These are phyloP conservation scores for Timandra comae DNA, from an alignment of 2,888 invertebrate species.

Conservation along the genomic window DNA sequence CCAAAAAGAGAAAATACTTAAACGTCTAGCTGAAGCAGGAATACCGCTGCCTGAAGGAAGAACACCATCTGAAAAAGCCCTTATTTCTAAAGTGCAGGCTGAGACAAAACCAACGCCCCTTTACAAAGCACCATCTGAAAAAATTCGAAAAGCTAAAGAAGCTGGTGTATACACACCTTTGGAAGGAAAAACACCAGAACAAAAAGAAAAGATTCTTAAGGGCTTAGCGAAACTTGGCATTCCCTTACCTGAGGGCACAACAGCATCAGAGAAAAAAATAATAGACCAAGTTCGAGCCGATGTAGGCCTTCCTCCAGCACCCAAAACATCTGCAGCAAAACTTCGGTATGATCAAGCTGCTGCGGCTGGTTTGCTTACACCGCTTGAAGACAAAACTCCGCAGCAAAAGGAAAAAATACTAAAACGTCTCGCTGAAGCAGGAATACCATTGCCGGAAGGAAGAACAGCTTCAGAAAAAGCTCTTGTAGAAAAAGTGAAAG, in stretches of 20 bases:
- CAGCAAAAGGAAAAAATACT: slow-evolving; percentile 28
- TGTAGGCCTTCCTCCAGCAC: slow-evolving; percentile 25
- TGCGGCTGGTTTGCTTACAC: slow-evolving; percentile 23
- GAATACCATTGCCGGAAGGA: slow-evolving; percentile 29
- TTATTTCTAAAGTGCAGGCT: slow-evolving; percentile 16
- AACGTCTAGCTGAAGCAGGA: slow-evolving; percentile 21
- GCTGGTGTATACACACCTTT: slow-evolving; percentile 28
- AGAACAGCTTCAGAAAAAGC: slow-evolving; percentile 28
- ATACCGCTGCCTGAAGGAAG: slow-evolving; percentile 29
- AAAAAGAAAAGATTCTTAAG: slow-evolving; percentile 32
- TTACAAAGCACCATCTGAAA: slow-evolving; percentile 36
- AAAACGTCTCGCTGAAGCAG: slow-evolving; percentile 20
- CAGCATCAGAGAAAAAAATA: slow-evolving; percentile 25
- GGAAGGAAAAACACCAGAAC: slow-evolving; percentile 23
- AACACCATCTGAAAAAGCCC: slow-evolving; percentile 18
- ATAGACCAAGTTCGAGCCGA: slow-evolving; percentile 19
- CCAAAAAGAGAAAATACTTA: slow-evolving; percentile 26
- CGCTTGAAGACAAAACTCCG: slow-evolving; percentile 28
- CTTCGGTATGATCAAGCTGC: slow-evolving; percentile 19
- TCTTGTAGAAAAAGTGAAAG: slow-evolving; percentile 24
- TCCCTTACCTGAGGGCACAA: slow-evolving; percentile 27
- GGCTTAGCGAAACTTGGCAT: slow-evolving; percentile 24
- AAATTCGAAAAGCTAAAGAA: slow-evolving; percentile 27
- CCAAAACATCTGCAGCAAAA: slow-evolving; percentile 16
- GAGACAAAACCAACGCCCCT: slow-evolving; percentile 19